Conservation (phyloP, 2,797 vertebrate species). For the Phataginus tetradactyla region DNA sequence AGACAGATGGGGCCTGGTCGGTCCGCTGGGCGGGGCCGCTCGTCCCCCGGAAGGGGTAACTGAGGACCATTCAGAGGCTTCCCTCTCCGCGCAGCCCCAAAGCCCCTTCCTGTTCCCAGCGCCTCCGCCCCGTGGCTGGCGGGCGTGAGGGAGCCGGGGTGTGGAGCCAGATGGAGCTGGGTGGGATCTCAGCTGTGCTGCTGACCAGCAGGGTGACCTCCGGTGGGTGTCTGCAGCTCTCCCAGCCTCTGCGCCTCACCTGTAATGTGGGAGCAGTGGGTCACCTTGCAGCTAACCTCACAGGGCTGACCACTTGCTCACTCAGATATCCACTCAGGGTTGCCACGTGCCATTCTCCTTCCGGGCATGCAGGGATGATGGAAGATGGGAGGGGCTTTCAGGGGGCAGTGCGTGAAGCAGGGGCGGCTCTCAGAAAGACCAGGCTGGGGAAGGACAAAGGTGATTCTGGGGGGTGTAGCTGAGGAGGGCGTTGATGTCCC, state of each 20-base stretch:
- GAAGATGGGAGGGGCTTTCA: background rate
- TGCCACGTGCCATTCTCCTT: fast-evolving
- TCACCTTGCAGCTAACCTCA: no score
- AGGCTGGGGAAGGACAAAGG: background rate
- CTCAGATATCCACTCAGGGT: fast-evolving
- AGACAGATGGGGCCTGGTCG: fast-evolving
- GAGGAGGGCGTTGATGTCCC: background rate
- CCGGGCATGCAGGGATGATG: background rate
- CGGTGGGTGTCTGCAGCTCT: no score
- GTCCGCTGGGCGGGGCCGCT: background rate
- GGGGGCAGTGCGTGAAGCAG: fast-evolving
- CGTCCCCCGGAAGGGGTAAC: fast-evolving
- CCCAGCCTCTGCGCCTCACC: background rate
- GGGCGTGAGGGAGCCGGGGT: fast-evolving
- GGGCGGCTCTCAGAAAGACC: background rate
- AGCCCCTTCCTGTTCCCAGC: background rate
- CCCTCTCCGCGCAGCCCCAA: background rate
- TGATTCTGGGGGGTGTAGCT: background rate
- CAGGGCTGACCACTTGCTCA: fast-evolving
- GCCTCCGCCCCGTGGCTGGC: background rate
- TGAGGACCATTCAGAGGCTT: background rate
- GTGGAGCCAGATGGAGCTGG: background rate
- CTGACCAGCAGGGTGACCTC: background rate
- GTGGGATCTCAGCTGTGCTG: background rate
- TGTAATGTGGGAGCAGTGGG: background rate